Base-by-base conservation (phyloP, 2,797 vertebrate species). In the Lacerta agilis region DNA sequence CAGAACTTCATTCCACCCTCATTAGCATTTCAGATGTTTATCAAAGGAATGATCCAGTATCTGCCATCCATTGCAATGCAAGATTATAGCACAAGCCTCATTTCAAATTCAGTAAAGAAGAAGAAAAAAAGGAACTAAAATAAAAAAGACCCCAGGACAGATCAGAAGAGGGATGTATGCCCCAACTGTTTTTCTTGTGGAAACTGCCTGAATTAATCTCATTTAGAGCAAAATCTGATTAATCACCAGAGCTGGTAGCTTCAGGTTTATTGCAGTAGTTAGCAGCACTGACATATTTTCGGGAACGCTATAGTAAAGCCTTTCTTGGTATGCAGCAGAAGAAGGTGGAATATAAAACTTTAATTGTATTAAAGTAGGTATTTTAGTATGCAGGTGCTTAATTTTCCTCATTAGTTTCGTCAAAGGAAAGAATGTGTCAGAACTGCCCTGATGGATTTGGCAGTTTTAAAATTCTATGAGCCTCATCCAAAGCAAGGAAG, bases 11-110 rank as follows among this genome's bases (percentile, higher is more conserved):
- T 91, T 94, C 92, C 93, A 93, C 91, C 89, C 91, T 96, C 95
- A 97, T 97, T 97, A 96, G 96, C 97, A 97, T 97, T 97, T 97
- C 97, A 97, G 96, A 97, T 97, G 96, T 96, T 97, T 97, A 97
- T 97, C 97, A 97, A 96, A 97, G 95, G 92, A 94, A 96, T 76
- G 92, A 96, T 96, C 95, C 95, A 94, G 94, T 94, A 94, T 96
- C 96, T 96, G 97, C 95, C 96, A 97, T 94, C 92, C 87, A 91
- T 95, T 97, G 96, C 96, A 95, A 96, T 93, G 93, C 87, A 91
- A 96, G 95, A 96, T 97, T 97, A 96, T 92, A 96, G 95, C 96
- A 95, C 92, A 88, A 90, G 95, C 96, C 96, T 97, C 96, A 97
- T 97, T 97, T 96, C 93, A 96, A 97, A 97, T 97, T 96, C 97